Conservation (phyloP, 2,888 invertebrate species). For the Caradrina kadenii region DNA sequence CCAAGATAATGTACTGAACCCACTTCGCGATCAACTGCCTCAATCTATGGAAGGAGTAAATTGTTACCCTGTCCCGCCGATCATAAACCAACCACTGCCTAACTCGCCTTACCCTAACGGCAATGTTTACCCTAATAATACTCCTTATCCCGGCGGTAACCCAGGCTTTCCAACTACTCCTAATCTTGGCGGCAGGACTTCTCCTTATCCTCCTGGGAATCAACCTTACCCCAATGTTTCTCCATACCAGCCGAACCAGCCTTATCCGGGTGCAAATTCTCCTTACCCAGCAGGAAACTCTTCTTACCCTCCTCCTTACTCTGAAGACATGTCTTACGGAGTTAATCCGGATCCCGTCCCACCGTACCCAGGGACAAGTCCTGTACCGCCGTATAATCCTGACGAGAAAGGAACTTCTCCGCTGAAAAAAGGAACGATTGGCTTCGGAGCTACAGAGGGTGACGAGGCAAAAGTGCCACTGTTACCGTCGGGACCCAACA, state of each 20-base stretch:
- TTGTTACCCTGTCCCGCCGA: conserved; percentile 60
- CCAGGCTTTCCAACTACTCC: conserved; percentile 44
- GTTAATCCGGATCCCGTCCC: conserved; percentile 10
- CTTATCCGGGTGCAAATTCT: conserved; percentile 19
- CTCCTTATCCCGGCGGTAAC: too few relatives aligned
- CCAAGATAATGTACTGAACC: conserved; percentile 70
- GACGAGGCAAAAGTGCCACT: conserved; percentile 63
- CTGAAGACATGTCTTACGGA: not conserved
- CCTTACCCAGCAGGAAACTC: conserved; percentile 60
- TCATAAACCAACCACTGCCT: conserved; percentile 71
- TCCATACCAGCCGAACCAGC: conserved; percentile 45
- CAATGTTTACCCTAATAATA: too few relatives aligned
- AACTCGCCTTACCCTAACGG: conserved; percentile 43
- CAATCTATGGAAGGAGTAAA: conserved; percentile 38
- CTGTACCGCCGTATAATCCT: conserved; percentile 38
- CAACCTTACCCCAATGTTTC: conserved; percentile 51
- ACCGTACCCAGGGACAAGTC: conserved; percentile 38
- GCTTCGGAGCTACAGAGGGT: not conserved
- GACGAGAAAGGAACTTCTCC: too few relatives aligned
- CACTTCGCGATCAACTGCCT: conserved; percentile 71
- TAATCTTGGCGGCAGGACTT: conserved; percentile 30
- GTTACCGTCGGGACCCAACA: conserved; percentile 67
- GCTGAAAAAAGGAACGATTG: too few relatives aligned
- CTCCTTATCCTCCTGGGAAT: conserved; percentile 48
- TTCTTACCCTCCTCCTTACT: conserved; percentile 7